Evolutionary conservation across 2,797 vertebrate species (phyloP).

Genomic region (Danio aesculapii): DNA sequence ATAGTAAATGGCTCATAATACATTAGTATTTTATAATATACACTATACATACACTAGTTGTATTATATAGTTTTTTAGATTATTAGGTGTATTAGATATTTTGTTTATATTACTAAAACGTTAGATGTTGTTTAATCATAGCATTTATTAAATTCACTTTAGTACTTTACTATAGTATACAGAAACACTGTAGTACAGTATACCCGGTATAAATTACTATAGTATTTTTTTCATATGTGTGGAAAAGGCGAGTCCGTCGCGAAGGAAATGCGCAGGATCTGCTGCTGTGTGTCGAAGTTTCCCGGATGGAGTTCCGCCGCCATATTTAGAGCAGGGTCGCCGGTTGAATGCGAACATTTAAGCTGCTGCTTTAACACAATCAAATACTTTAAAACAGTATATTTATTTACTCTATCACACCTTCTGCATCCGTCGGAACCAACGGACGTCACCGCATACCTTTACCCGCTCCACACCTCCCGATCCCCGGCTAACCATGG

Average conservation of each 20-base stretch:
- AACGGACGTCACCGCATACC: neutral
- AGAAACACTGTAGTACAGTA: too few relatives aligned
- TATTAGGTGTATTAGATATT: too few relatives aligned
- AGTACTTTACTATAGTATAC: too few relatives aligned
- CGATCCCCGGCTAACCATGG: slow-evolving; percentile 77
- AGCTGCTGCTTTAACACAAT: slow-evolving; percentile 66
- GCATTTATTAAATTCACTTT: too few relatives aligned
- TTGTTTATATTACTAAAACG: too few relatives aligned
- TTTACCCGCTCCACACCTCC: neutral
- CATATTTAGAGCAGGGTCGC: slow-evolving; percentile 78
- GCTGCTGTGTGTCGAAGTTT: slow-evolving; percentile 30
- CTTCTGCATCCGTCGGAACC: slow-evolving; percentile 48
- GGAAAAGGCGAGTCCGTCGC: neutral
- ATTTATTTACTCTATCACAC: slow-evolving; percentile 64
- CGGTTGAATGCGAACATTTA: slow-evolving; percentile 74
- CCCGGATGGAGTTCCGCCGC: slow-evolving; percentile 78
- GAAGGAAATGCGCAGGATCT: slow-evolving; percentile 26
- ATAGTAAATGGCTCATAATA: too few relatives aligned
- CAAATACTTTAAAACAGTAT: slow-evolving; percentile 53
- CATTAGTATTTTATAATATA: too few relatives aligned
- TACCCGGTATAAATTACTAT: too few relatives aligned
- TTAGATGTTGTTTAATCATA: too few relatives aligned
- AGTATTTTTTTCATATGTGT: too few relatives aligned
- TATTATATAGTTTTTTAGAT: too few relatives aligned
- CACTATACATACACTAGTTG: too few relatives aligned